Evolutionary conservation across 2,113 vertebrate genomes (phyloP), one percentile per base, ranked within the genome.

Genomic region (Crypturellus undulatus): DNA sequence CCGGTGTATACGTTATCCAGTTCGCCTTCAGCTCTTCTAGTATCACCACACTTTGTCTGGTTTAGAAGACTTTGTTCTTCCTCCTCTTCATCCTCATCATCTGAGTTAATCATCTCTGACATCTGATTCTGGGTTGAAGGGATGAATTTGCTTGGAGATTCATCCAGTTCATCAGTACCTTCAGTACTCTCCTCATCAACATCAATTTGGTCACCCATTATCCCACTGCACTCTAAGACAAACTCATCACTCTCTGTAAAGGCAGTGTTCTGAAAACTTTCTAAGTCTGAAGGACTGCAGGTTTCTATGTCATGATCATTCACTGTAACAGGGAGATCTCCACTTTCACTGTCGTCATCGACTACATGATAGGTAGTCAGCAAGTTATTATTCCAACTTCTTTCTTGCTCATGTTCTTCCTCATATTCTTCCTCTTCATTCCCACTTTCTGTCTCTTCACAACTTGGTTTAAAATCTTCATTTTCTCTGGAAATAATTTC

Each of bases 331-430:
- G 51, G 45, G 28, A 87, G 81, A 52, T 98, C 98, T 76, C 89
- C 96, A 69, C 94, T 96, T 83, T 98, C 98, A 82, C 97, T 98
- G 62, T 98, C 98, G 38, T 97, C 96, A 90, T 98, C 97, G n/a
- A 96, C 30, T 51, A 40, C 28, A 69, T 86, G 88, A 56, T 78
- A 84, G 65, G 54, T 20, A 79, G 56, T 13, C 47, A 79, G 62
- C 56, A 90, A 83, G 87, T 79, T 40, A 84, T 38, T 87, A 64
- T 60, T 83, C 94, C 95, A 96, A 3, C 47, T 83, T 63, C 40
- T 83, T 76, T 79, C 65, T 21, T 64, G 70, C 30, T 97, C 84
- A 25, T 94, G 95, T 28, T 88, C 90, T 43, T 92, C 96, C 71
- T 84, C 95, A 24, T 89, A 92, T 14, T 97, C 94, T 21, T 98